Conservation (phyloP, 2,113 vertebrate genomes). For the Menidia beryllina region DNA sequence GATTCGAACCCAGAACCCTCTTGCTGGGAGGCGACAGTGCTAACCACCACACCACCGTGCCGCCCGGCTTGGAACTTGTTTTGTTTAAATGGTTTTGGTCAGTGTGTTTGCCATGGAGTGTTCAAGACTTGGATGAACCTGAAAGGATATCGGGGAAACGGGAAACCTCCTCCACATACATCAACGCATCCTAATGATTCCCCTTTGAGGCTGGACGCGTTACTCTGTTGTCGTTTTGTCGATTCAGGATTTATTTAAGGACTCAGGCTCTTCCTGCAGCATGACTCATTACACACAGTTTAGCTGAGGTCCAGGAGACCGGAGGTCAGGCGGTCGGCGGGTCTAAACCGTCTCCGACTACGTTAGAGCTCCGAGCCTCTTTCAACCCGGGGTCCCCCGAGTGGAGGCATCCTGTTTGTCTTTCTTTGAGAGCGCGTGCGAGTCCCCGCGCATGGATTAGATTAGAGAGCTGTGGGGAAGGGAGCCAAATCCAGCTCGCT, state of each 20-base stretch:
- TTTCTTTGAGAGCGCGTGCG: slow-evolving; percentile 50
- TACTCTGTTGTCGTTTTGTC: slow-evolving; percentile 21
- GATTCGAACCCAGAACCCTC: no score
- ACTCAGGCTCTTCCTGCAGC: slow-evolving; percentile 43
- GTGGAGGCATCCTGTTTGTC: slow-evolving; percentile 75
- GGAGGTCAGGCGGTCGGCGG: slow-evolving; percentile 25
- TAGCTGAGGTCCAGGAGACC: slow-evolving; percentile 17
- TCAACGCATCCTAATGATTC: slow-evolving; percentile 42
- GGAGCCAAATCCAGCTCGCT: slow-evolving; percentile 50
- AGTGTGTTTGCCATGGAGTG: slow-evolving; percentile 4
- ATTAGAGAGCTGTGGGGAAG: slow-evolving; percentile 47
- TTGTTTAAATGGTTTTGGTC: background rate
- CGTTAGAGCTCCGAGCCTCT: slow-evolving; percentile 50
- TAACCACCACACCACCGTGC: no score
- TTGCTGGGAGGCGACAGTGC: no score
- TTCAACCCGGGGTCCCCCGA: slow-evolving; percentile 68
- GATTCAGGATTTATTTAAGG: slow-evolving; percentile 34
- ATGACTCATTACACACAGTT: slow-evolving; percentile 43
- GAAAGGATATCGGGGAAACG: slow-evolving; percentile 15
- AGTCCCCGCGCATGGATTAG: slow-evolving; percentile 48
- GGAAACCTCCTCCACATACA: slow-evolving; percentile 34
- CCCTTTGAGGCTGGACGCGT: slow-evolving; percentile 15
- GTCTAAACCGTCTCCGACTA: slow-evolving; percentile 40
- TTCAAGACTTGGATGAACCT: slow-evolving; percentile 17
- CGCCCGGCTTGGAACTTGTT: no score